phyloP scores from a whole-genome alignment of 2,888 invertebrate species.

The Agrochola macilenta region DNA sequence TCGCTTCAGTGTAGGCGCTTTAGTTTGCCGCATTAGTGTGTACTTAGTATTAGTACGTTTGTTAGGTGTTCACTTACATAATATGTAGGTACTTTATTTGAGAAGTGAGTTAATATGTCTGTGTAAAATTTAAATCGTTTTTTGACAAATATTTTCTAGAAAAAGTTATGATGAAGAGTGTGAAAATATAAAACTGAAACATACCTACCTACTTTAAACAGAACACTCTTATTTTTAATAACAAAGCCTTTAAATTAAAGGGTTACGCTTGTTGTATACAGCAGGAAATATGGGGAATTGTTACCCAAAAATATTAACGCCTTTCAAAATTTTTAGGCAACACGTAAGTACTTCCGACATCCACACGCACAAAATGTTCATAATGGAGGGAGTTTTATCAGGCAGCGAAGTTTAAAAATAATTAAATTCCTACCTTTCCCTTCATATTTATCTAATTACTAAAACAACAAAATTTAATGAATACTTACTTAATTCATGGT shows the following conservation, averaged over 20 bases:
- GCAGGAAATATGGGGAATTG: not conserved
- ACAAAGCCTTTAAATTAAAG: not conserved
- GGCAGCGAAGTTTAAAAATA: not conserved
- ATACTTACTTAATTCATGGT: no score
- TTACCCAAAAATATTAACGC: not conserved
- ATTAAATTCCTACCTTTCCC: no score
- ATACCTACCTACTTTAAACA: no score
- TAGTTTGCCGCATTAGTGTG: conserved; percentile 1
- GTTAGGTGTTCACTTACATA: not conserved
- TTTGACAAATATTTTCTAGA: no score
- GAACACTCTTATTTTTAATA: no score
- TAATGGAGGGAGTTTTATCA: not conserved
- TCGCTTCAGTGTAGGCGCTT: conserved; percentile 54
- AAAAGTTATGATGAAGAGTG: no score
- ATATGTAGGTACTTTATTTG: not conserved
- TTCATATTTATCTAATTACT: no score
- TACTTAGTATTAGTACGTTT: conserved; percentile 25
- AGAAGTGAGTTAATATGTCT: not conserved
- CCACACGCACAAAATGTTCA: no score
- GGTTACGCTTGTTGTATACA: no score
- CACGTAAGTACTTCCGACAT: not conserved
- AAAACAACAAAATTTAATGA: no score
- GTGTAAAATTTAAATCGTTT: no score
- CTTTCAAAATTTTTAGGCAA: not conserved
- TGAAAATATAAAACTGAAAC: no score